Conservation (phyloP, 1,140 invertebrate species). For the Cydia amplana region DNA sequence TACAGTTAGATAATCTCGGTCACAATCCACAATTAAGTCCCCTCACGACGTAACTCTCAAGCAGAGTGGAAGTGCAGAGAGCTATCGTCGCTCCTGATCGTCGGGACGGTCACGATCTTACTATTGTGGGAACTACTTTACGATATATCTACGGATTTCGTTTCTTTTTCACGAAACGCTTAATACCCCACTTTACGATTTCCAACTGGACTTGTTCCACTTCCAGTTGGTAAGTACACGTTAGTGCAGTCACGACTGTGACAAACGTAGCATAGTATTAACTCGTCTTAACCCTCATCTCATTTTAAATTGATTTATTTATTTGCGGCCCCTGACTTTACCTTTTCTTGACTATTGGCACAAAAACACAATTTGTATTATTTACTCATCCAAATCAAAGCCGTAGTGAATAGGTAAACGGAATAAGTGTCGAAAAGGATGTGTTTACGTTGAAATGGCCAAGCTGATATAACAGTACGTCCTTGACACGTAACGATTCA, state of each 20-base stretch:
- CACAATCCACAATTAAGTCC: conserved; percentile 53
- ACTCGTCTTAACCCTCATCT: conserved; percentile 11
- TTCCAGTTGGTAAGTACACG: conserved; percentile 2
- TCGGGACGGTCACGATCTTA: conserved; percentile 59
- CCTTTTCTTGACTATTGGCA: conserved; percentile 14
- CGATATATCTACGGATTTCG: conserved; percentile 28
- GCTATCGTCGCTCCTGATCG: conserved; percentile 58
- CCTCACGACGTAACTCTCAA: conserved; percentile 52
- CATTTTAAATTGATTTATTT: conserved; percentile 10
- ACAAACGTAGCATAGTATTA: conserved; percentile 27
- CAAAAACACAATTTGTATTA: conserved; percentile 4
- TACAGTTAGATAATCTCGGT: conserved; percentile 46
- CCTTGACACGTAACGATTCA: no score
- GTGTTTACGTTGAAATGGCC: no score
- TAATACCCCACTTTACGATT: conserved; percentile 25
- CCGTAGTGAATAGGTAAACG: no score
- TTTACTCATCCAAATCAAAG: background rate
- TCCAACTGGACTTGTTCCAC: conserved; percentile 24
- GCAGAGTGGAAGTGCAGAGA: conserved; percentile 45
- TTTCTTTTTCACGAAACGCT: conserved; percentile 29
- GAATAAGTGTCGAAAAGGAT: no score
- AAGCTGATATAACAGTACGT: no score
- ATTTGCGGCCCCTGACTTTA: background rate
- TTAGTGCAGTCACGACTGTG: conserved; percentile 24
- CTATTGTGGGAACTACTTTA: conserved; percentile 54